phyloP scores from a whole-genome alignment of 2,113 vertebrate genomes.

The Corythornis madagascariensis region DNA sequence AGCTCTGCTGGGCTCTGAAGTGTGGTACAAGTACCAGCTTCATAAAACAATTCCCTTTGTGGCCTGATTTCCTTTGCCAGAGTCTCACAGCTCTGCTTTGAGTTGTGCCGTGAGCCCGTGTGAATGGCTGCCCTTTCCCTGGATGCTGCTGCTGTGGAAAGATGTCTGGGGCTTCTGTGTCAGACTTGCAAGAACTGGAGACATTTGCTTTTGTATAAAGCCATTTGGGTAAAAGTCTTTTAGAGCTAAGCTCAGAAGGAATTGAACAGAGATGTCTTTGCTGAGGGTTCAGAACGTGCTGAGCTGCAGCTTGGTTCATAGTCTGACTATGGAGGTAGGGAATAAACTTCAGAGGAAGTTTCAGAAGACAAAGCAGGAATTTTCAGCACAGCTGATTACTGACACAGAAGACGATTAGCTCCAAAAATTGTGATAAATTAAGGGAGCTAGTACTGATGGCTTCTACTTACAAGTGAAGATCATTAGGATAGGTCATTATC shows the following conservation, averaged over 20 bases:
- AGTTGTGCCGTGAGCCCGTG: neutral
- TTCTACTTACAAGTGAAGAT: neutral
- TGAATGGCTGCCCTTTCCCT: conserved; percentile 35
- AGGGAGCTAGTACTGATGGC: neutral
- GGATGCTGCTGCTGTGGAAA: conserved; percentile 1
- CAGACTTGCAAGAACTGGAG: neutral
- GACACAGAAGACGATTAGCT: neutral
- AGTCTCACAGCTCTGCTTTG: neutral
- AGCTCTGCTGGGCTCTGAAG: neutral
- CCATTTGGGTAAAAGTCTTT: neutral
- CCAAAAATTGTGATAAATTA: neutral
- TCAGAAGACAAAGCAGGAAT: neutral
- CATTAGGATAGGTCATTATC: neutral
- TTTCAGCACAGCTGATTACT: neutral
- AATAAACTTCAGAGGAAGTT: neutral
- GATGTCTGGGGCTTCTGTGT: neutral
- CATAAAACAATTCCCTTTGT: conserved; percentile 11
- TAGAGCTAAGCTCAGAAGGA: neutral
- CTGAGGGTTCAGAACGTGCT: neutral
- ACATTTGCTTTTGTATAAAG: conserved; percentile 15
- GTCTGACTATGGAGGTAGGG: neutral
- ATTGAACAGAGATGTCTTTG: neutral
- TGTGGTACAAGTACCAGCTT: conserved; percentile 24
- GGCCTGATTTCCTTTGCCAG: conserved; percentile 24
- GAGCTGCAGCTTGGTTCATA: neutral